Percentiles rank a stretch among this genome's conserved stretches.
Conservation (phyloP, 2,797 vertebrate species). For the Gymnothorax javanicus region DNA sequence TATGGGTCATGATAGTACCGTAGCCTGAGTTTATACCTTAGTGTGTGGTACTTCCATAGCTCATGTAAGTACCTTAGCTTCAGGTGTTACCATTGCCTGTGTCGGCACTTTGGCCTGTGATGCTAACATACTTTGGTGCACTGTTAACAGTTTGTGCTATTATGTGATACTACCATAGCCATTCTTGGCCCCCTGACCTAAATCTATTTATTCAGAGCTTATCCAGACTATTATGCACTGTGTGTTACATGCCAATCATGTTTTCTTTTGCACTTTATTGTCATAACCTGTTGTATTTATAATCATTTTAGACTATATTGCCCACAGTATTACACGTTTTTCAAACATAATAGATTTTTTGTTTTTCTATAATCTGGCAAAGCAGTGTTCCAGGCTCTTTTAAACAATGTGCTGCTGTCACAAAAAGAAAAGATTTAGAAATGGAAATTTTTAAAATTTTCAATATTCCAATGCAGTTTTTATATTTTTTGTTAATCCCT, state of each 20-base stretch:
- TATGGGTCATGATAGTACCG: background rate
- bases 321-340: slow-evolving; percentile 25
- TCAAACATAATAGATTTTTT: slow-evolving; percentile 20
- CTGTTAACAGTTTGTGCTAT: background rate
- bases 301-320: slow-evolving; percentile 16
- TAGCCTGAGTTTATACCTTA: background rate
- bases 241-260: slow-evolving; percentile 24
- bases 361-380: slow-evolving; percentile 1
- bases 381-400: background rate
- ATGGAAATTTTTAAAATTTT: background rate
- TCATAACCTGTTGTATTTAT: background rate
- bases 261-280: slow-evolving; percentile 32
- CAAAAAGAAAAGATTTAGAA: background rate
- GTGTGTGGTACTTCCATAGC: background rate
- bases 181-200: background rate
- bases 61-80: background rate
- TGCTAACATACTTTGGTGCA: background rate
- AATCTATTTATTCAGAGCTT: slow-evolving; percentile 13
- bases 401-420: background rate
- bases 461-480: slow-evolving; percentile 16
- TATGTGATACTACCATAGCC: background rate
- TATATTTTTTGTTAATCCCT: background rate
- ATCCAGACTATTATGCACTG: slow-evolving; percentile 28
- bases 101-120: background rate
- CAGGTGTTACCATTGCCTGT: background rate